A percentile compares a stretch with the other conserved stretches of the same genome.
phyloP scores from a whole-genome alignment of 2,113 vertebrate genomes.

The Psittacus erithacus region DNA sequence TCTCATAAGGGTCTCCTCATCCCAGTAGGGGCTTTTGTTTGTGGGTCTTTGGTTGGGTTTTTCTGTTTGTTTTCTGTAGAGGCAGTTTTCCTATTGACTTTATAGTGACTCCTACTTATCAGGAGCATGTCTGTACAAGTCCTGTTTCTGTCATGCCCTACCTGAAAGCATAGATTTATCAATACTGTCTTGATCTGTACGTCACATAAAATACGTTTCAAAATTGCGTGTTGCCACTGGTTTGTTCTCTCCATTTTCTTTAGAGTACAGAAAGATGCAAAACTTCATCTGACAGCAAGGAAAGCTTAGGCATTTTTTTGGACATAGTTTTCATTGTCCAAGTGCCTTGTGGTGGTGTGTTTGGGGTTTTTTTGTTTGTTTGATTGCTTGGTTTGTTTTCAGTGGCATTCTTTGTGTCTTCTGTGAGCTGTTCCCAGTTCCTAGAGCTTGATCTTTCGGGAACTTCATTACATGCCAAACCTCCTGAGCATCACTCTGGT shows the following conservation, averaged over 20 bases:
- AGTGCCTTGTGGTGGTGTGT: background rate
- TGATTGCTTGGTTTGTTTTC: background rate
- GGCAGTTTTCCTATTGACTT: background rate
- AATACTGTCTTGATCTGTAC: background rate
- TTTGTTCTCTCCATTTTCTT: background rate
- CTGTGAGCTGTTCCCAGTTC: background rate
- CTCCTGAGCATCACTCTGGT: rapidly evolving
- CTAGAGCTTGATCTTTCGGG: background rate
- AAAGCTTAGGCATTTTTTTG: background rate
- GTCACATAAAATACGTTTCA: background rate
- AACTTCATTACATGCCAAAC: background rate
- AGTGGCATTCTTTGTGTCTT: background rate
- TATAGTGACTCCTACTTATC: background rate
- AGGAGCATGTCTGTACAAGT: rapidly evolving
- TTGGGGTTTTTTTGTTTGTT: background rate
- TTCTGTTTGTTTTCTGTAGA: background rate
- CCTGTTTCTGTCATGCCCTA: background rate
- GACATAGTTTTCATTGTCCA: background rate
- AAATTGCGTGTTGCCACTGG: background rate
- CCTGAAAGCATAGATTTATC: background rate
- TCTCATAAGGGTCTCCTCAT: conserved; percentile 6
- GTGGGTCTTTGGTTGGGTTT: background rate
- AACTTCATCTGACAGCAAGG: background rate
- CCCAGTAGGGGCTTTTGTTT: background rate
- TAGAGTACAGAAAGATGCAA: background rate